Conservation (phyloP, 2,113 vertebrate species). For the Cranoglanis bouderius region DNA sequence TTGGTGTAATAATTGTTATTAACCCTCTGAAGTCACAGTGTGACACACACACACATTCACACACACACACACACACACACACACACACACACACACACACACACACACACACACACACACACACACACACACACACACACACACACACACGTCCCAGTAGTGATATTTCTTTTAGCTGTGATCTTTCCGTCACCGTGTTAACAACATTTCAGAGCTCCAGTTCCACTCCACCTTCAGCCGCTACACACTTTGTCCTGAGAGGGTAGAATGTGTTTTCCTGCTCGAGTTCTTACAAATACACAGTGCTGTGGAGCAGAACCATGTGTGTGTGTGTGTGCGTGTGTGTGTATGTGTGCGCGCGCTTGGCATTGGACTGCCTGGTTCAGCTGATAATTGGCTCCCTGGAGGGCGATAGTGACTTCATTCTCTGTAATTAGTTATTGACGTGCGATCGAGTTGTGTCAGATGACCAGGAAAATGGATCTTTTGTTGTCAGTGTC, state of each 20-base stretch:
- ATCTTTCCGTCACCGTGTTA: neutral
- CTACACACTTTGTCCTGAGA: neutral
- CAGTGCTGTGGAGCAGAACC: neutral
- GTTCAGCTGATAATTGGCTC: conserved; percentile 53
- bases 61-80: neutral
- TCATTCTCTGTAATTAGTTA: conserved; percentile 61
- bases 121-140: neutral
- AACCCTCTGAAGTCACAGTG: neutral
- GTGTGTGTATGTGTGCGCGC: conserved; percentile 30
- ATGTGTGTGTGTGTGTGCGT: conserved; percentile 41
- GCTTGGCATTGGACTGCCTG: conserved; percentile 12
- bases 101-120: neutral
- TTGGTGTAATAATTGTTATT: neutral
- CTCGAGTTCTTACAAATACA: neutral
- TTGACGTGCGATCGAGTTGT: conserved; percentile 52
- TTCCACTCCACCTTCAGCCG: conserved; percentile 3
- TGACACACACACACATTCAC: too few relatives aligned
- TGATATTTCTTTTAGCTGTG: neutral
- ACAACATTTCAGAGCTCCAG: neutral
- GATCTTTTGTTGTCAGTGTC: conserved; percentile 23
- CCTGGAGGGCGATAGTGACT: conserved; percentile 52
- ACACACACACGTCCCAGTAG: neutral
- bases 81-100: neutral
- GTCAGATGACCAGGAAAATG: conserved; percentile 46
- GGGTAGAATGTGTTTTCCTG: neutral